Evolutionary conservation across 2,113 vertebrate species (phyloP), one percentile per base, ranked within the genome.

Genomic region (Catharus bicknelli): DNA sequence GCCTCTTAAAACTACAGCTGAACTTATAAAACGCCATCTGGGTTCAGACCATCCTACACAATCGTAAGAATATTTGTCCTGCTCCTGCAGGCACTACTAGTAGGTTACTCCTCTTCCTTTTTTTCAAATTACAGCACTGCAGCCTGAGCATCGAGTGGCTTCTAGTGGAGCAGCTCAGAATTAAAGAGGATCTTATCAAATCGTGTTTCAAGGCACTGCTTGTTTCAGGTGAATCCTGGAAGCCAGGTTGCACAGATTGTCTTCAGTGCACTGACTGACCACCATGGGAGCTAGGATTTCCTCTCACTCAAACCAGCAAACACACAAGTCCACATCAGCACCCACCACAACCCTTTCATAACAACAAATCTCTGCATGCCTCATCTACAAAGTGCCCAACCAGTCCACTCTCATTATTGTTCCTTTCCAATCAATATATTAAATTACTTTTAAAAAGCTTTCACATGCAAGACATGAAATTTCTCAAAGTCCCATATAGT

Each of bases 371-470:
- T 78, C 68, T 34, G 42, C 42, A 8, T 1, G 1, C 34, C 12
- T 90, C 59, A 66, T 54, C 70, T 76, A 69, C 82, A 87, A 61
- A 79, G 61, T 83, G 51, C 42, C 55, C 90, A 59, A 70, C 51
- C 55, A 69, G 67, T 40, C 40, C 94, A 92, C 51, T 93, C 62
- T 91, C 34, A 7, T 82, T 57, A 92, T 55, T 67, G 70, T 42
- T 93, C n/a, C 22, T 48, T 80, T 54, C 34, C n/a, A 80, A 95
- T 88, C 85, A 83, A 95, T 88, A 70, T 12, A 86, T 55, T 66
- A 85, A 76, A 91, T 91, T 86, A 68, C 63, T 90, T 94, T 80
- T n/a, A 3, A 84, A 88, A 92, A 93, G 23, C 75, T 86, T 83
- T 64, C 22, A 38, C 36, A 20, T 34, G 54, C 38, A 90, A 87